phyloP scores from a whole-genome alignment of 2,113 vertebrate species.

The Prinia subflava region DNA sequence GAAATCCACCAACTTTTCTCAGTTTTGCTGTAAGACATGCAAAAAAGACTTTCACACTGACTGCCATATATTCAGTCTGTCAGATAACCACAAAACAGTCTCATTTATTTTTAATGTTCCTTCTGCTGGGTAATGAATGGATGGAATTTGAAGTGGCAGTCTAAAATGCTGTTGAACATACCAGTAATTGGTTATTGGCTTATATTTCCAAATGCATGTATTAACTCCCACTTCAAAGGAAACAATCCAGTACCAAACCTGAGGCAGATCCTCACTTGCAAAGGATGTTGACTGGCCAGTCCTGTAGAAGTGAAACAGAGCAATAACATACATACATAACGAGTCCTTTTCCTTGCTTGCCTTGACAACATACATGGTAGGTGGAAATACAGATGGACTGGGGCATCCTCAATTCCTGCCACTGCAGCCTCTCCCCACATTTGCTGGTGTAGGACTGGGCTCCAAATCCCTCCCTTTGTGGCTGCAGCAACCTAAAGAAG shows the following conservation, averaged over 20 bases:
- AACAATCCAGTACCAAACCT: neutral
- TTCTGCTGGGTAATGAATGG: neutral
- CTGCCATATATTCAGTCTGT: neutral
- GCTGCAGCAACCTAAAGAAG: neutral
- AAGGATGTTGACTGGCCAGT: neutral
- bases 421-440: neutral
- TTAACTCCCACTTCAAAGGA: neutral
- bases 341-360: neutral
- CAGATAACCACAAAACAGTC: neutral
- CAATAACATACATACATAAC: neutral
- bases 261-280: neutral
- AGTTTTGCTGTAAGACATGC: neutral
- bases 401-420: neutral
- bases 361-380: neutral
- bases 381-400: neutral
- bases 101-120: neutral
- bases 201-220: neutral
- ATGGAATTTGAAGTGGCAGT: neutral
- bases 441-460: rapidly evolving
- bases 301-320: neutral
- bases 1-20: neutral
- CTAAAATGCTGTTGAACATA: neutral
- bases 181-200: neutral
- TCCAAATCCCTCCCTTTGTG: neutral
- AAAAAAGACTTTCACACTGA: neutral